These are phyloP conservation scores for Drosophila asahinai DNA, from an alignment of 1,140 invertebrate genomes.

Conservation along the genomic window DNA sequence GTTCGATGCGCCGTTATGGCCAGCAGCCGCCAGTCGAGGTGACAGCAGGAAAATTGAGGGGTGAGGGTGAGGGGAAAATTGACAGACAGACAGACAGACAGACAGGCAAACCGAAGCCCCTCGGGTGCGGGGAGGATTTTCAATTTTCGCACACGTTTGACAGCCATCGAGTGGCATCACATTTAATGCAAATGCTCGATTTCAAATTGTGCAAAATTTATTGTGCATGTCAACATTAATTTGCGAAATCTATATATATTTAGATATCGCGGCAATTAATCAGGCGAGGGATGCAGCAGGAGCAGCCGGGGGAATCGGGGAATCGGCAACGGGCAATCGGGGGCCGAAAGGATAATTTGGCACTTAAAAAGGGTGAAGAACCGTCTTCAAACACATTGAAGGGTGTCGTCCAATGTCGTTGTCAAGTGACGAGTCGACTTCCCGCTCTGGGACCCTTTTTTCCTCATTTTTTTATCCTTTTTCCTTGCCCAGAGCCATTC, in stretches of 20 bases:
- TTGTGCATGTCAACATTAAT: slow-evolving; percentile 81
- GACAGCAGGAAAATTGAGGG: slow-evolving; percentile 8
- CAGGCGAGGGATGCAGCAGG: slow-evolving; percentile 67
- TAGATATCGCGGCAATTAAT: slow-evolving; percentile 69
- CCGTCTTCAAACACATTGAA: slow-evolving; percentile 58
- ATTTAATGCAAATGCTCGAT: slow-evolving; percentile 76
- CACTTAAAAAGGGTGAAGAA: slow-evolving; percentile 77
- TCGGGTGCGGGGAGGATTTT: slow-evolving; percentile 38
- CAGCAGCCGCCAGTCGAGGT: slow-evolving; percentile 6
- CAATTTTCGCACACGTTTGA: slow-evolving; percentile 68
- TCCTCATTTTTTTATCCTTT: background rate
- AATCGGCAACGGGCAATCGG: slow-evolving; percentile 4
- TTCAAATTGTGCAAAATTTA: slow-evolving; percentile 78
- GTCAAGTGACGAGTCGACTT: slow-evolving; percentile 57
- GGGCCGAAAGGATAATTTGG: slow-evolving; percentile 67
- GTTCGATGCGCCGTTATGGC: slow-evolving; percentile 62
- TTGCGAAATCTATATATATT: slow-evolving; percentile 48
- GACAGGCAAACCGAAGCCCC: background rate
- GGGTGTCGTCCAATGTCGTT: slow-evolving; percentile 59
- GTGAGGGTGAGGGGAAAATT: background rate
- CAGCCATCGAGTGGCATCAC: slow-evolving; percentile 61
- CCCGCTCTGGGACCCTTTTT: slow-evolving; percentile 21
- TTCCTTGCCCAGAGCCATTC: background rate
- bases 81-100: slow-evolving; percentile 25
- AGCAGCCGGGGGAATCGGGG: background rate